phyloP scores from a whole-genome alignment of 1,140 invertebrate genomes.

The Frieseomelitta varia region DNA sequence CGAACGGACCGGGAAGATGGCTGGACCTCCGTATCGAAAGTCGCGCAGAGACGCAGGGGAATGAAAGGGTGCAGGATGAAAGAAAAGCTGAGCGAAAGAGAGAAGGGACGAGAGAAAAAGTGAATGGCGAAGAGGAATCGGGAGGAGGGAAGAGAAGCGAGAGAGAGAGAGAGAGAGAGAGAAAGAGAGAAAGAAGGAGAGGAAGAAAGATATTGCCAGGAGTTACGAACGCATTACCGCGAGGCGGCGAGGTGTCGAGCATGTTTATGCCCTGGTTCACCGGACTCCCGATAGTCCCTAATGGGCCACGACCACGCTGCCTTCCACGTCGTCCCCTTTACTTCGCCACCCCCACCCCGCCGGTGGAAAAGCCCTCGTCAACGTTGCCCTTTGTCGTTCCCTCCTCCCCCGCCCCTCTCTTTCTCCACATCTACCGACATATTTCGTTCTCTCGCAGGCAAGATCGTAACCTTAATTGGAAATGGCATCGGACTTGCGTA shows the following conservation, averaged over 20 bases:
- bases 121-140: neutral
- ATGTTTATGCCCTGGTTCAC: constrained; percentile 75
- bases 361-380: constrained; percentile 58
- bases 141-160: neutral
- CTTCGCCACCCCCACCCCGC: neutral
- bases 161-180: constrained; percentile 15
- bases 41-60: constrained; percentile 9
- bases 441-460: constrained; percentile 51
- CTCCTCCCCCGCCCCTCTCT: neutral
- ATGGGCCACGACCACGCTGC: constrained; percentile 73
- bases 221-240: constrained; percentile 77
- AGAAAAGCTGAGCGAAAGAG: neutral
- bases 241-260: constrained; percentile 72
- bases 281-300: constrained; percentile 73
- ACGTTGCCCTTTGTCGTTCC: constrained; percentile 59
- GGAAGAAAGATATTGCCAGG: constrained; percentile 65
- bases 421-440: constrained; percentile 56
- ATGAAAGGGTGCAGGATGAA: constrained; percentile 48
- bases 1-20: neutral
- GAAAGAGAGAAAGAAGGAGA: constrained; percentile 13
- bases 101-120: neutral
- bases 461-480: constrained; percentile 67
- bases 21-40: constrained; percentile 32
- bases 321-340: constrained; percentile 26
- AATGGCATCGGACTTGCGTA: constrained; percentile 45